Percentiles rank a stretch among this genome's conserved stretches.
Conservation (phyloP, 2,113 vertebrate genomes). For the Dasyurus viverrinus region DNA sequence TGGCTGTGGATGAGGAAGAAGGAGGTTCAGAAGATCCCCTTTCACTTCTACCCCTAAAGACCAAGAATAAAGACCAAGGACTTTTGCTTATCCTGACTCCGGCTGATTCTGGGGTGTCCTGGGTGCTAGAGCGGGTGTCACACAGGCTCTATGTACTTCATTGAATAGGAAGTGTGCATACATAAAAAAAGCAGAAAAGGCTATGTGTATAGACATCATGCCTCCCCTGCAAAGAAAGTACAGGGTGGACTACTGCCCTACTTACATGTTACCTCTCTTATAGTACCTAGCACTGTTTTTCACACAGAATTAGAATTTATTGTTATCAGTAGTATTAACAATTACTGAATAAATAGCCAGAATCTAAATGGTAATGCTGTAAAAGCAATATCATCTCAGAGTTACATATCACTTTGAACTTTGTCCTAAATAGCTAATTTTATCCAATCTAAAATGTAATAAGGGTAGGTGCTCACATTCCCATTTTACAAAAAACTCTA, state of each 20-base stretch:
- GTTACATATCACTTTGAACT: neutral
- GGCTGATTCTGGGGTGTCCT: too few species aligned
- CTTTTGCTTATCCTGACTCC: too few species aligned
- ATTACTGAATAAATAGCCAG: neutral
- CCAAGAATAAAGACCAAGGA: too few species aligned
- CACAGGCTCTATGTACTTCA: neutral
- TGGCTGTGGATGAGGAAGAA: too few species aligned
- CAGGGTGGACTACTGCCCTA: neutral
- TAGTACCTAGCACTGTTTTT: neutral
- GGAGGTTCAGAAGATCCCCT: too few species aligned
- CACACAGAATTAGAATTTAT: neutral
- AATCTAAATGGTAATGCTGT: neutral
- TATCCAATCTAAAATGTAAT: slow-evolving; percentile 8
- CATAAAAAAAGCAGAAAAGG: neutral
- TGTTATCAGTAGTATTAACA: neutral
- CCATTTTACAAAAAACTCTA: slow-evolving; percentile 14
- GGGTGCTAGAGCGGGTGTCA: too few species aligned
- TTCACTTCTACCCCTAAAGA: too few species aligned
- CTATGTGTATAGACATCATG: neutral
- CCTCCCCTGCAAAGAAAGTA: neutral
- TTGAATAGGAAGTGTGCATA: too few species aligned
- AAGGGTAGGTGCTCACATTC: neutral
- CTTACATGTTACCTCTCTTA: neutral
- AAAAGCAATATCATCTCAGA: neutral
- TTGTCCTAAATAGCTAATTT: slow-evolving; percentile 22